Base-by-base conservation (phyloP, 2,888 invertebrate species). In the Xanthostigma xanthostigma region DNA sequence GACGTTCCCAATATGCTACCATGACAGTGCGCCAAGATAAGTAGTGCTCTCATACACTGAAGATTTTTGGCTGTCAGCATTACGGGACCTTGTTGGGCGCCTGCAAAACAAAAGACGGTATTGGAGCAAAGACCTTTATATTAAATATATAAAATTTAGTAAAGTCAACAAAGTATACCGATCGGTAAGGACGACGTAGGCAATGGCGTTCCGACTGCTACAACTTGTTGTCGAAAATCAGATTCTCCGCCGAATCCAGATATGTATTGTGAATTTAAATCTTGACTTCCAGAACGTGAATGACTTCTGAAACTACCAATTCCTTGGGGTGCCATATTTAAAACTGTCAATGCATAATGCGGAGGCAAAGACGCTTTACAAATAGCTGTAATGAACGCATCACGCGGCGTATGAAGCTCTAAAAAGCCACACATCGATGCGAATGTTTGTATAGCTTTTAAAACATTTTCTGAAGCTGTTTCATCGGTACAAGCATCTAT, bases 31-130 rank as follows among this genome's bases (percentile, higher is more conserved):
- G 95, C 93, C 46, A 95, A 73, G 58, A 83, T 79, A 43, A 98
- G 73, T 44, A 98, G 71, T 0, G 95, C 88, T 53, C 92, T 76
- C 87, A 97, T 95, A 35, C 95, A 94, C 59, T 96, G 93, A 49
- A 98, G 76, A 75, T 98, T 98, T 60, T 97, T 95, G 0, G 94
- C 88, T 3, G 96, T 97, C 60, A 98, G 73, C 93, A 96, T 94
- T 48, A 97, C 96, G 40, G 84, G 84, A n/a, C 81, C 81, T 63
- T 87, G 86, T 61, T 88, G 87, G 49, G 86, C 82, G 37, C 84
- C 81, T 73, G 66, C 54, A 41, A 39, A 36, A 45, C 44, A 46
- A 52, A 37, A 50, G 33, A 37, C 35, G 6, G 27, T 38, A 5
- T 13, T 4, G 13, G 9, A 38, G 13, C 1, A 38, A 38, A 14